phyloP scores from a whole-genome alignment of 2,888 invertebrate genomes.

The Sclerodermus sp. region DNA sequence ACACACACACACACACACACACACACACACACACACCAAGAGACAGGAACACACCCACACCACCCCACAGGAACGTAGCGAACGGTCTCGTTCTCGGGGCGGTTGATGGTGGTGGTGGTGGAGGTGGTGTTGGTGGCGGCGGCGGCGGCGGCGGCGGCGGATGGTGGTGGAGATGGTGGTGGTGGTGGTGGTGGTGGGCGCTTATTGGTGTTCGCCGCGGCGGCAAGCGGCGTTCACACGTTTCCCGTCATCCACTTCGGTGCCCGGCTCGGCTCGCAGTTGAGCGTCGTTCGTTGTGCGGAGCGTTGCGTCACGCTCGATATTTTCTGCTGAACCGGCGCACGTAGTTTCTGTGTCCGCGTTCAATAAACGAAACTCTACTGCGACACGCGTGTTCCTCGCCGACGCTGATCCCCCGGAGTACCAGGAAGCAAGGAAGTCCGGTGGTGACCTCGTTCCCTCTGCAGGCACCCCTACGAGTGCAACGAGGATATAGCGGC shows the following conservation, averaged over 20 bases:
- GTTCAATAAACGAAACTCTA: no score
- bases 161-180: constrained; percentile 18
- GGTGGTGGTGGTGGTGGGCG: constrained; percentile 25
- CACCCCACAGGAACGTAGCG: constrained; percentile 4
- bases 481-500: no score
- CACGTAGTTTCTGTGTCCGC: no score
- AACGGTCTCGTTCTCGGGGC: constrained; percentile 12
- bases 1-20: not conserved
- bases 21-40: constrained; percentile 2
- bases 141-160: constrained; percentile 8
- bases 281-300: constrained; percentile 50
- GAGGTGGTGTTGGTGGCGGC: constrained; percentile 21
- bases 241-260: constrained; percentile 51
- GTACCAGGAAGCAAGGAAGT: no score
- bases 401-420: no score
- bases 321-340: no score
- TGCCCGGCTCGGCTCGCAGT: constrained; percentile 41
- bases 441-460: no score
- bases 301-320: constrained; percentile 8
- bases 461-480: no score
- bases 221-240: constrained; percentile 54
- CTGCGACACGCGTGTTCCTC: no score
- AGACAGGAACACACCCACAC: no score
- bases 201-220: constrained; percentile 41
- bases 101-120: constrained; percentile 8